These are phyloP conservation scores for Drosophila erecta DNA, from an alignment of 1,140 invertebrate species.

Conservation along the genomic window DNA sequence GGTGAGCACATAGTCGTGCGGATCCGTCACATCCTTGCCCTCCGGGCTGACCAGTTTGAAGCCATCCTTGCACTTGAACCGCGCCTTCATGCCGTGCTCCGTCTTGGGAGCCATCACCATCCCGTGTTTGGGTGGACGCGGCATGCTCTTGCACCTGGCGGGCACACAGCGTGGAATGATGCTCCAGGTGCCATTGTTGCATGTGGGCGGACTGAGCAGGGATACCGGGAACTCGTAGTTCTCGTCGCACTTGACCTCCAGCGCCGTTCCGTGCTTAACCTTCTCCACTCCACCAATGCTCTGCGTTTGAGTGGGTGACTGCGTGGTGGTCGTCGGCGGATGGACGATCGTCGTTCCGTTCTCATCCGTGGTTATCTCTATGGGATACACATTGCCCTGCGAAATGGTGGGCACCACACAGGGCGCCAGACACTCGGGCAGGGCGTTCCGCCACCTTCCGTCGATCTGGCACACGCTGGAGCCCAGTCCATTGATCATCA, in stretches of 20 bases:
- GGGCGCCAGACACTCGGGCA: constrained; percentile 95
- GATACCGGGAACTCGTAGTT: constrained; percentile 92
- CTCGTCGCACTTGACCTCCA: constrained; percentile 93
- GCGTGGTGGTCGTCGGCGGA: constrained; percentile 85
- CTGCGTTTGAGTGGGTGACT: constrained; percentile 86
- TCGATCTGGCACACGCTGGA: constrained; percentile 96
- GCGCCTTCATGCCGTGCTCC: constrained; percentile 96
- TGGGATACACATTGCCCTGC: constrained; percentile 90
- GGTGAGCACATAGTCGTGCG: constrained; percentile 88
- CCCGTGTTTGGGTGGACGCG: constrained; percentile 94
- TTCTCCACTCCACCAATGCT: constrained; percentile 85
- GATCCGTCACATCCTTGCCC: constrained; percentile 84
- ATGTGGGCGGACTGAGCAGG: constrained; percentile 86
- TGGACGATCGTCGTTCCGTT: constrained; percentile 84
- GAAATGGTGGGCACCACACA: constrained; percentile 95
- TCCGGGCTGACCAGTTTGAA: constrained; percentile 91
- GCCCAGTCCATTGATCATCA: constrained; percentile 94
- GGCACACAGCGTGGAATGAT: constrained; percentile 96
- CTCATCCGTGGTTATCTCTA: constrained; percentile 78
- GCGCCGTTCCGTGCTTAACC: constrained; percentile 93
- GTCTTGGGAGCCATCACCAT: constrained; percentile 98
- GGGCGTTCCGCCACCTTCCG: constrained; percentile 96
- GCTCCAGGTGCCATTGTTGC: constrained; percentile 98
- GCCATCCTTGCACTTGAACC: constrained; percentile 96
- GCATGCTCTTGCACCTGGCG: constrained; percentile 95